Evolutionary conservation across 2,797 vertebrate genomes (phyloP), one percentile per base, ranked within the genome.

Genomic region (Gymnoscopelus braueri): DNA sequence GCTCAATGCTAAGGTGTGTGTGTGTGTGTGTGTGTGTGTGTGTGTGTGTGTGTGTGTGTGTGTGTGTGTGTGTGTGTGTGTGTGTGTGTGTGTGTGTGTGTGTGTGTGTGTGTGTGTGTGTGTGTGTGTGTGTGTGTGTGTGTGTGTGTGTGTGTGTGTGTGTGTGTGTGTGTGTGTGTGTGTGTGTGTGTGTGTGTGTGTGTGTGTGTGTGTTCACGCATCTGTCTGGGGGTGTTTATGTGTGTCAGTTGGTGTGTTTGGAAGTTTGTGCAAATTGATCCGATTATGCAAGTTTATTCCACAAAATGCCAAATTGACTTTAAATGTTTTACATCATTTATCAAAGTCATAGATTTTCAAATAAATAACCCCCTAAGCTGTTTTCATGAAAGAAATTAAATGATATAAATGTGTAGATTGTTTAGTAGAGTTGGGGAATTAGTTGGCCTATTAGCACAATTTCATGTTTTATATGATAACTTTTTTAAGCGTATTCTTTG

Each of bases 31-130:
- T 32, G 29, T 32, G 29, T 32, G 29, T 39, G 35, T 39, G 35
- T 39, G 35, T 39, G 35, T 39, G 35, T 39, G 71, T 64, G 70
- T 63, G 74, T 3, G 19, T 78, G 77, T 65, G 77, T 58, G 75
- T 59, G 11, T 23, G 23, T 54, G 11, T 39, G 69, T 48, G 50
- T 58, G 7, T 44, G 39, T 44, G 39, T 44, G 39, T 44, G 39
- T 32, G 32, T 32, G 32, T 32, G 32, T 32, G 32, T 39, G 39
- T 39, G 39, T 35, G 32, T 35, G 32, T 35, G 32, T 35, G 71
- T 64, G 69, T 62, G 74, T 3, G 15, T 77, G 77, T 65, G 77
- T 58, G 75, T 59, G 11, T 23, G 23, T 53, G 11, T 35, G 69
- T 48, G 50, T 61, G n/a, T 60, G 44, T 51, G 51, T 44, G 35